A percentile compares a stretch with the other conserved stretches of the same genome.
Conservation (phyloP, 2,888 invertebrate species). For the Prosopocoilus inquinatus region DNA sequence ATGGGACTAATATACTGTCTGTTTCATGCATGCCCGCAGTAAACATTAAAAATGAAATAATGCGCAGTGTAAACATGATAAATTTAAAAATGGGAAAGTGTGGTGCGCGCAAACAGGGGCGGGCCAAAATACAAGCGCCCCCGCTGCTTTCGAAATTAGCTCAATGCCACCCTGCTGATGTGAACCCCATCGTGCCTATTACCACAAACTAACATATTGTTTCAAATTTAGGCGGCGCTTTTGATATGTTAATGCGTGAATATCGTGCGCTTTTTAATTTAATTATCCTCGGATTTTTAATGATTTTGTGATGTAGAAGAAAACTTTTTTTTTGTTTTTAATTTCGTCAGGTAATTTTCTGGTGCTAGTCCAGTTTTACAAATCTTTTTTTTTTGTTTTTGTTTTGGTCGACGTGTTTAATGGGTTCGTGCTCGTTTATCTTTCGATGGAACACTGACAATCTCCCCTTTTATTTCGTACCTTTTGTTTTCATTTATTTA, state of each 20-base stretch:
- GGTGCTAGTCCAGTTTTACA: too few species aligned
- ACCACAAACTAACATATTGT: slow-evolving; percentile 51
- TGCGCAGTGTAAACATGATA: slow-evolving; percentile 28
- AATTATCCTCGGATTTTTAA: slow-evolving; percentile 33
- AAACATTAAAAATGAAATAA: not conserved
- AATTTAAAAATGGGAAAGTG: slow-evolving; percentile 22
- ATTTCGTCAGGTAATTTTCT: not conserved
- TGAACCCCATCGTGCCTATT: slow-evolving; percentile 24
- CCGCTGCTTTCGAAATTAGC: slow-evolving; percentile 26
- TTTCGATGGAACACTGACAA: too few species aligned
- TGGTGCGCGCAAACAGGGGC: slow-evolving; percentile 29
- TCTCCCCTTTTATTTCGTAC: too few species aligned
- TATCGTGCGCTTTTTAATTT: slow-evolving; percentile 44
- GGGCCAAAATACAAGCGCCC: slow-evolving; percentile 23
- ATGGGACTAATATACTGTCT: too few species aligned
- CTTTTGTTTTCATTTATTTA: too few species aligned
- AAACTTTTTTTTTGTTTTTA: not conserved
- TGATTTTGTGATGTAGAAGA: slow-evolving; percentile 3
- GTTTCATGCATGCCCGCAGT: too few species aligned
- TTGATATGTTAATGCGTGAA: slow-evolving; percentile 40
- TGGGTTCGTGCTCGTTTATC: too few species aligned
- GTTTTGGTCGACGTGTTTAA: too few species aligned
- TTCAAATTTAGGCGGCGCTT: slow-evolving; percentile 46
- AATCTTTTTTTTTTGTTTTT: too few species aligned
- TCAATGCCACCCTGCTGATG: slow-evolving; percentile 25